Evolutionary conservation across 2,113 vertebrate species (phyloP).

Genomic region (Pterocles gutturalis): DNA sequence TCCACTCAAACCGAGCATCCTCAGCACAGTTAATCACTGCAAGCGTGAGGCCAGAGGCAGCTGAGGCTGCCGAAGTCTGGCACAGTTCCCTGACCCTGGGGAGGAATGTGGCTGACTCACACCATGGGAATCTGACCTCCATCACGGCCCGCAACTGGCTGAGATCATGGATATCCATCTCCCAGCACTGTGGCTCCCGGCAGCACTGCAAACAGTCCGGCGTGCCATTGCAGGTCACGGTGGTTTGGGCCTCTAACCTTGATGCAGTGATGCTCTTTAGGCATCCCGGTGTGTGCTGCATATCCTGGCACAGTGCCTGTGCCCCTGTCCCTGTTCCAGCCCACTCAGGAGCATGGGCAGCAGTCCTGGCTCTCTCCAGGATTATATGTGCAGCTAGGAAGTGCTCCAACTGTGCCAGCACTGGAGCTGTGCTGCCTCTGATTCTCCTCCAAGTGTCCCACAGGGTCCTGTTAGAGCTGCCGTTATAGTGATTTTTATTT

Average conservation of each 20-base stretch:
- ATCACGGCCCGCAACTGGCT: not conserved
- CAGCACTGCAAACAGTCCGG: rapidly evolving
- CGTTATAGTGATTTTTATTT: constrained; percentile 27
- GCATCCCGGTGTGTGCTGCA: rapidly evolving
- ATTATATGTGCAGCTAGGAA: not conserved
- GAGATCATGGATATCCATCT: not conserved
- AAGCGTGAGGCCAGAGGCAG: not conserved
- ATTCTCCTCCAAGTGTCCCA: constrained; percentile 18
- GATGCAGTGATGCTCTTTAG: not conserved
- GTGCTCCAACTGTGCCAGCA: not conserved
- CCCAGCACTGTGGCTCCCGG: not conserved
- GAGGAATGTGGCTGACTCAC: constrained; percentile 39
- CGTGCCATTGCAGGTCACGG: rapidly evolving
- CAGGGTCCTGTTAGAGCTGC: not conserved
- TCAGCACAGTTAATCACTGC: not conserved
- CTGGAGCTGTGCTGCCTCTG: not conserved
- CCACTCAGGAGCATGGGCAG: rapidly evolving
- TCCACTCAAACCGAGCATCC: not conserved
- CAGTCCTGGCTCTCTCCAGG: not conserved
- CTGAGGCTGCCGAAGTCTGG: rapidly evolving
- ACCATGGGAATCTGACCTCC: constrained; percentile 2
- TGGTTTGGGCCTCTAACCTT: not conserved
- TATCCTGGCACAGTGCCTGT: not conserved
- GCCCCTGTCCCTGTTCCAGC: not conserved
- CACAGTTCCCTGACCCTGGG: not conserved